A percentile compares a stretch with the other conserved stretches of the same genome.
These are phyloP conservation scores for Neodiprion lecontei DNA, from an alignment of 1,140 invertebrate species.

Conservation along the genomic window DNA sequence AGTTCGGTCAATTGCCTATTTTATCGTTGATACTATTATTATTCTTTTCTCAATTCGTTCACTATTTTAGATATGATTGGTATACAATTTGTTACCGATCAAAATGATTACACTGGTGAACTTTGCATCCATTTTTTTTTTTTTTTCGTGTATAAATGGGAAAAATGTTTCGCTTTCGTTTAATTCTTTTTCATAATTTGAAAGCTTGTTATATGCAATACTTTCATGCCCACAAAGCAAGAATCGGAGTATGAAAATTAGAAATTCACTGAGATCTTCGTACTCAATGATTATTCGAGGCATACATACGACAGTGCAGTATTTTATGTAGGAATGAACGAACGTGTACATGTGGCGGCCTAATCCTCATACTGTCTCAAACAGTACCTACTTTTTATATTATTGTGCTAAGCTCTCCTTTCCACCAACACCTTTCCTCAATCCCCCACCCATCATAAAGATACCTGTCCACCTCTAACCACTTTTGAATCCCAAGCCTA, in stretches of 20 bases:
- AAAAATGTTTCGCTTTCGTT: not conserved
- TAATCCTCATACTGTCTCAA: conserved; percentile 59
- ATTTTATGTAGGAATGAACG: conserved; percentile 29
- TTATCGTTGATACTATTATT: conserved; percentile 1
- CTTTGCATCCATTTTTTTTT: not conserved
- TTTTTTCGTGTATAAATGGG: not conserved
- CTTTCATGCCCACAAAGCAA: no score
- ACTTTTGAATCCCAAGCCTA: conserved; percentile 32
- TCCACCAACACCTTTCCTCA: conserved; percentile 16
- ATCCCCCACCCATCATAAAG: conserved; percentile 33
- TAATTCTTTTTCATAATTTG: no score
- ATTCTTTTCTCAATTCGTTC: not conserved
- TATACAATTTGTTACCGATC: not conserved
- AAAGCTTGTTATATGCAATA: no score
- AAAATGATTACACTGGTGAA: not conserved
- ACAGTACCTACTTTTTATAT: conserved; percentile 57
- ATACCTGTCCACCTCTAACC: conserved; percentile 21
- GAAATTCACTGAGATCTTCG: not conserved
- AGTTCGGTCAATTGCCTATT: not conserved
- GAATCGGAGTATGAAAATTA: no score
- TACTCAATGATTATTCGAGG: conserved; percentile 11
- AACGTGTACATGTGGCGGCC: conserved; percentile 49
- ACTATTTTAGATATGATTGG: not conserved
- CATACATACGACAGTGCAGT: conserved; percentile 42
- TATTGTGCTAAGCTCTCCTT: conserved; percentile 52